Evolutionary conservation across 1,140 invertebrate genomes (phyloP), one percentile per base, ranked within the genome.

Genomic region (Meloidogyne hapla): DNA sequence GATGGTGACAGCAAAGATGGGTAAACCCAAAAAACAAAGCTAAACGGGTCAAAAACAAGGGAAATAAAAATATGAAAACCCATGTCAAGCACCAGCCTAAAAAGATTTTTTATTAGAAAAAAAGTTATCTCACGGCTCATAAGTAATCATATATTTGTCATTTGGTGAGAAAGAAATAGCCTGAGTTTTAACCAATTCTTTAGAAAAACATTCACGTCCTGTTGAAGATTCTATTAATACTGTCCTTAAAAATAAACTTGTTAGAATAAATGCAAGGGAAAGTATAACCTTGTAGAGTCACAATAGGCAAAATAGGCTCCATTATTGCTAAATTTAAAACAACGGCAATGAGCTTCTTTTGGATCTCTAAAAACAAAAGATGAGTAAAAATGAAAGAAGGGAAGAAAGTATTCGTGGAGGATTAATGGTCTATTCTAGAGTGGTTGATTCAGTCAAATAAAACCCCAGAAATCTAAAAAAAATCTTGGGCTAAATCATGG

Each of bases 241-340:
- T 0, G 74, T 83, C 18, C 81, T 84, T 25, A 80, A 81, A 56
- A 21, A 79, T 10, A 23, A 26, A 26, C 2, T 18, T 13, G 15
- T 0, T 77, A 80, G 18, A 28, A 45, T 1, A 28, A 70, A 10
- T 28, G 6, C 18, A 5, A 42, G n/a, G 1, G 10, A 18, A 72
- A 78, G 10, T 77, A 61, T 40, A 13, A 83, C 81, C 56, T 84
- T 26, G 25, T 48, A 9, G 81, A 81, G 70, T 82, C 79, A 69
- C 80, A 82, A 69, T 82, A 83, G n/a, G 69, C 48, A 12, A 84
- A 67, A 61, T 75, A 84, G 15, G 74, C 45, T 9, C 81, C 81
- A 69, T 45, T 82, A 61, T 83, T 77, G 40, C 83, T 84, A 28
- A 84, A 82, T 45, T 77, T 62, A 12, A 82, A 66, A 28, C 56